phyloP scores from a whole-genome alignment of 1,140 invertebrate genomes.

The Zaprionus ghesquierei region DNA sequence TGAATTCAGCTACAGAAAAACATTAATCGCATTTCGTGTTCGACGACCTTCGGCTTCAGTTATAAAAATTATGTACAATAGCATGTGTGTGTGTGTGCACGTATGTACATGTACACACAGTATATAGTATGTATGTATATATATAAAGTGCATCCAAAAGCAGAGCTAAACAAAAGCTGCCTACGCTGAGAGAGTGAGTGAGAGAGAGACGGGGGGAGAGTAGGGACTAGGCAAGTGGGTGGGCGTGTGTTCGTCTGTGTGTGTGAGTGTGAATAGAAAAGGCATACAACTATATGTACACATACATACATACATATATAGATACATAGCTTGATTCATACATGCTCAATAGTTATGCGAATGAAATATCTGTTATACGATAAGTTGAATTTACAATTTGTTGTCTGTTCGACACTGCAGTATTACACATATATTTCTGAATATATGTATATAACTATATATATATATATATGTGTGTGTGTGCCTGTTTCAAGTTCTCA shows the following conservation, averaged over 20 bases:
- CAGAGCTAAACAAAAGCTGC: slow-evolving; percentile 70
- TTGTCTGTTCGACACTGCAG: slow-evolving; percentile 56
- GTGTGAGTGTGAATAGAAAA: background rate
- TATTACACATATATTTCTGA: slow-evolving; percentile 43
- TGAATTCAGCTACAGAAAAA: slow-evolving; percentile 36
- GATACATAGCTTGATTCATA: slow-evolving; percentile 43
- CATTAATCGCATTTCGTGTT: slow-evolving; percentile 21
- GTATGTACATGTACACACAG: slow-evolving; percentile 16
- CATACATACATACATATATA: slow-evolving; percentile 47
- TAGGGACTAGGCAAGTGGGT: background rate
- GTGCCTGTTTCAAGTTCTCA: slow-evolving; percentile 48
- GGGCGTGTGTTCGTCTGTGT: background rate
- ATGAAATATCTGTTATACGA: slow-evolving; percentile 61
- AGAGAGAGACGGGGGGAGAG: background rate
- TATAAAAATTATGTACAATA: slow-evolving; percentile 60
- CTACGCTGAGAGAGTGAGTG: slow-evolving; percentile 41
- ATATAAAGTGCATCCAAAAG: slow-evolving; percentile 65
- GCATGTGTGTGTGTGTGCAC: slow-evolving; percentile 29
- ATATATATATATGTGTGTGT: slow-evolving; percentile 38
- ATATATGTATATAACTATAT: slow-evolving; percentile 50
- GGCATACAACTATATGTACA: background rate
- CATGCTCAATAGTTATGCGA: slow-evolving; percentile 51
- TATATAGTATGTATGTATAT: slow-evolving; percentile 6
- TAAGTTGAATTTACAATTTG: slow-evolving; percentile 73
- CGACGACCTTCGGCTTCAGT: slow-evolving; percentile 14